A percentile compares a stretch with the other conserved stretches of the same genome.
These are phyloP conservation scores for Pungitius pungitius DNA, from an alignment of 2,113 vertebrate genomes.

Conservation along the genomic window DNA sequence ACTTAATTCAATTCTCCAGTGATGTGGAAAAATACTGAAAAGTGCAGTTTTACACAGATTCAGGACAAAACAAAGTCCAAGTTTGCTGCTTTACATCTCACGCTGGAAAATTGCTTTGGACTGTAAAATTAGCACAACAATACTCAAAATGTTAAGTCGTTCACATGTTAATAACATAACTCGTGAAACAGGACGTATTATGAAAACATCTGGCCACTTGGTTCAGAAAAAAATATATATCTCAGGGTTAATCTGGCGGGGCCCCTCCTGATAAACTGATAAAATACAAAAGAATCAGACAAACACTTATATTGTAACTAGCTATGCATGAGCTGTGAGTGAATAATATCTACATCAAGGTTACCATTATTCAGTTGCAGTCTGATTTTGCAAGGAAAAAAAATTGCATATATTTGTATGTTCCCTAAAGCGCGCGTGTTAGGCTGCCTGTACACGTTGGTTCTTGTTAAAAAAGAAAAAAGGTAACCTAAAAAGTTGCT, in stretches of 20 bases:
- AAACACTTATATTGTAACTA: background rate
- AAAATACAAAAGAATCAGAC: conserved; percentile 44
- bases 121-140: background rate
- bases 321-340: background rate
- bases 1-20: conserved; percentile 27
- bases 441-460: background rate
- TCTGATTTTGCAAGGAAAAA: background rate
- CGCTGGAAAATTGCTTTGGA: conserved; percentile 11
- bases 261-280: background rate
- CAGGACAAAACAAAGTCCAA: background rate
- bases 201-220: background rate
- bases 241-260: background rate
- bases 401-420: conserved; percentile 7
- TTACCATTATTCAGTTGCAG: background rate
- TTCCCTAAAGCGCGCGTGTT: conserved; percentile 32
- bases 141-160: background rate
- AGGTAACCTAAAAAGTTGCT: background rate
- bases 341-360: conserved; percentile 8
- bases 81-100: background rate
- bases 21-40: conserved; percentile 38
- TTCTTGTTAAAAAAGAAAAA: background rate
- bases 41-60: conserved; percentile 44
- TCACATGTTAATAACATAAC: no score
- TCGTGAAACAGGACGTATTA: no score
- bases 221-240: background rate